Evolutionary conservation across 2,888 invertebrate species (phyloP), one percentile per base, ranked within the genome.

Genomic region (Agrotis clavis): DNA sequence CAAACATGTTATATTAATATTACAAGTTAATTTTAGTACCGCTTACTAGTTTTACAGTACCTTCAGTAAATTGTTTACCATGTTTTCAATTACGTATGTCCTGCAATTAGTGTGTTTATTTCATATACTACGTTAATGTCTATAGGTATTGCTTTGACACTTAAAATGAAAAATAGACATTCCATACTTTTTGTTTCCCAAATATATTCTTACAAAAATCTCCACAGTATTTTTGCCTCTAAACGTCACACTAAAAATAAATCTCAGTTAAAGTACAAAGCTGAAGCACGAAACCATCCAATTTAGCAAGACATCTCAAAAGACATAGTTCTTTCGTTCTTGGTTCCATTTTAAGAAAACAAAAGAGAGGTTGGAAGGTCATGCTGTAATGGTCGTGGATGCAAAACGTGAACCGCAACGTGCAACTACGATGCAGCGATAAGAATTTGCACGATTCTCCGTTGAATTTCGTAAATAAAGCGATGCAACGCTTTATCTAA

Each of bases 381-480:
- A 75, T 14, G 45, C 62, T 71, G 65, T 60, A 62, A 72, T 85
- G 82, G 85, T 69, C 59, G 72, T 70, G 70, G 83, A 86, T 89
- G 85, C 88, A 88, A 91, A 92, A 90, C 90, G 89, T 88, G 88
- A 91, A 91, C 80, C 76, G 72, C 90, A 89, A 90, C 93, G 94
- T 93, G 93, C 90, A 82, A 72, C 87, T 86, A 86, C 85, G 94
- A 94, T 94, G 89, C 84, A 71, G 85, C 84, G 94, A 95, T 94
- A 94, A 92, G 89, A 88, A 89, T 90, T 90, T 87, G 92, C 95
- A 94, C 94, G 95, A 95, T 90, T 92, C 89, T 86, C 74, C 77
- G 72, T 71, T 74, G 76, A 66, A 64, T 77, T 75, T 80, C 62
- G 79, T 78, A 78, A 77, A 83, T 82, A 83, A 82, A 86, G 83